Evolutionary conservation across 2,888 invertebrate genomes (phyloP), one percentile per base, ranked within the genome.

Genomic region (Myathropa florea): DNA sequence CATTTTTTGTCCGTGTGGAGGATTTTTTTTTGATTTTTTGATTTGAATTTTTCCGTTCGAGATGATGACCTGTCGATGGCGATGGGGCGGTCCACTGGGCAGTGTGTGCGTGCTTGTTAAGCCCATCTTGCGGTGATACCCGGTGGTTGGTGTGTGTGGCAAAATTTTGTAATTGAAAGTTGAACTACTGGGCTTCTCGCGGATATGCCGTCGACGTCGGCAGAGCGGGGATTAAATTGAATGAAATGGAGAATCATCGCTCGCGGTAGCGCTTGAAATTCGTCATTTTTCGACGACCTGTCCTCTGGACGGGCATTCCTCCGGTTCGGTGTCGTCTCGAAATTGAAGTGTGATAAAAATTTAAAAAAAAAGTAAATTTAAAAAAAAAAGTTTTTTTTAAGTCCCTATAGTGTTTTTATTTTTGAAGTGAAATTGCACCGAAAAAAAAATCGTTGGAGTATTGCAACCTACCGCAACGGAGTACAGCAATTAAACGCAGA

Each of bases 161-260:
- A 76, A 14, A n/a, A n/a, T n/a, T 71, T 77, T 85, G 63, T 68
- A 63, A 71, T 61, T 71, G 46, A 57, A 79, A 79, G 55, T 61
- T n/a, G 60, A 67, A 60, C 59, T 60, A 18, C 59, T 24, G 30
- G 46, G 10, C n/a, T 4, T 63, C 7, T 24, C 60, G 26, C 12
- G 10, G 4, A 4, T 72, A 23, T 59, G 18, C 18, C 60, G 1
- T 14, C 9, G 4, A 23, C n/a, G 4, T 4, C 24, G 53, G 55
- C 33, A 55, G 26, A 67, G 7, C 55, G 83, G 55, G 57, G 78
- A 79, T 79, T 65, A 46, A 72, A 55, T 80, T 30, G 46, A 39
- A 39, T 14, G 14, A 39, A 60, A 61, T 59, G 14, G 4, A 68
- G 55, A 59, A 59, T 28, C 57, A 64, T 26, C 55, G 24, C 3